Evolutionary conservation across 2,113 vertebrate species (phyloP).

Genomic region (Anser brachyrhynchus): DNA sequence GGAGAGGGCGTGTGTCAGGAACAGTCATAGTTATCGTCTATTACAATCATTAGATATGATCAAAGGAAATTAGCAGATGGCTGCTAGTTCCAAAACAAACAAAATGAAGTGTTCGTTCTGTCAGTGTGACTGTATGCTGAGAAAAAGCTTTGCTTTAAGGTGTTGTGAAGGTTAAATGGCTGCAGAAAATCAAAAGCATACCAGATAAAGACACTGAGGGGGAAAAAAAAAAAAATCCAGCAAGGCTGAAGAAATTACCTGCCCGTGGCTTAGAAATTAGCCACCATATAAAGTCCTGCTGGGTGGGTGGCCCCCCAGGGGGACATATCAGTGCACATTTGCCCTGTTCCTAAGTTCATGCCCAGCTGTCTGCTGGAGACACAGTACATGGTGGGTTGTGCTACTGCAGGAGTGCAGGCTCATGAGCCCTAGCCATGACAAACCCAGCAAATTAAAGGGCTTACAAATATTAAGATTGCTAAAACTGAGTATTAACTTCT

Average conservation of each 20-base stretch:
- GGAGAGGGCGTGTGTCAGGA: fast-evolving
- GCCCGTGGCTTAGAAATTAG: not conserved
- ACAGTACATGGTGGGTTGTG: not conserved
- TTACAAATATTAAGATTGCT: not conserved
- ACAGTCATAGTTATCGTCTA: not conserved
- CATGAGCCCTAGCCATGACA: fast-evolving
- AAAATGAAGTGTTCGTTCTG: not conserved
- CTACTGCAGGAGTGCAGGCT: not conserved
- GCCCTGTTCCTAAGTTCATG: not conserved
- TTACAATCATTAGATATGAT: not conserved
- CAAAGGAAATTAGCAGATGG: not conserved
- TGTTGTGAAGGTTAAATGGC: not conserved
- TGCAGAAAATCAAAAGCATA: not conserved
- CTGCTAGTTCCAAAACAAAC: not conserved
- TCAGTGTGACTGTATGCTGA: not conserved
- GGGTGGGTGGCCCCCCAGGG: not conserved
- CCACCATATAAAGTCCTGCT: not conserved
- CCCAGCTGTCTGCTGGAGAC: fast-evolving
- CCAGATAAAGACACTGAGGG: not conserved
- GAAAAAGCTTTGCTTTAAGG: not conserved
- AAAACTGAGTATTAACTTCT: not conserved
- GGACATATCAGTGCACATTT: not conserved
- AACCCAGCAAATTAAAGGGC: not conserved
- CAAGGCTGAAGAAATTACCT: not conserved
- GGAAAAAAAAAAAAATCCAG: not conserved